A percentile compares a stretch with the other conserved stretches of the same genome.
These are phyloP conservation scores for Uropsilus gracilis DNA, from an alignment of 2,113 vertebrate genomes.

Conservation along the genomic window DNA sequence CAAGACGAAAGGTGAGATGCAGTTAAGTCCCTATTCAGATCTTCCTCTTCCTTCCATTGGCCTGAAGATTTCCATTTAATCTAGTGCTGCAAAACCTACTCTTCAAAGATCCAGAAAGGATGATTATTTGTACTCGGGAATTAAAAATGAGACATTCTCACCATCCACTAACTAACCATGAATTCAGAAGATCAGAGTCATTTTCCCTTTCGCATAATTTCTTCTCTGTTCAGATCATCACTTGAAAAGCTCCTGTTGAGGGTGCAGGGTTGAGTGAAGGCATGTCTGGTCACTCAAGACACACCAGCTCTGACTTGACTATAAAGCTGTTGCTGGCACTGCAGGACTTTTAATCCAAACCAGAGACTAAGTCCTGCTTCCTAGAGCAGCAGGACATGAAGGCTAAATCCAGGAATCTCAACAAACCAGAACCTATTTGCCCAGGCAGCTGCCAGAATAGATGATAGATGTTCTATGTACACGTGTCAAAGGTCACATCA, in stretches of 20 bases:
- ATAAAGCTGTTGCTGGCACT: background rate
- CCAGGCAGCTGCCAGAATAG: background rate
- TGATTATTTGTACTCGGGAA: conserved; percentile 8
- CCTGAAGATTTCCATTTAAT: conserved; percentile 47
- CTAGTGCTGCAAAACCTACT: background rate
- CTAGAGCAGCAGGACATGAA: background rate
- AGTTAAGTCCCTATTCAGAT: background rate
- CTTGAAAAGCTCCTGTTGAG: background rate
- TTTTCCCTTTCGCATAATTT: background rate
- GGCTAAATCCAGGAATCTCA: background rate
- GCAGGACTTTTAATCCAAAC: background rate
- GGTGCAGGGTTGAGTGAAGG: background rate
- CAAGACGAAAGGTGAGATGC: background rate
- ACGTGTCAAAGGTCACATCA: background rate
- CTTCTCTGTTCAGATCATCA: background rate
- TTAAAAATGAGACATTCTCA: background rate
- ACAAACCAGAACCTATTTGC: background rate
- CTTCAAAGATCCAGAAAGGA: conserved; percentile 1
- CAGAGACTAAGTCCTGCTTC: background rate
- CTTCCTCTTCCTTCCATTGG: background rate
- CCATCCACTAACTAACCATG: background rate
- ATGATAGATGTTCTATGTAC: background rate
- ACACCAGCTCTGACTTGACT: background rate
- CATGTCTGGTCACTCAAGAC: background rate
- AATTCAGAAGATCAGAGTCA: background rate